Evolutionary conservation across 2,888 invertebrate species (phyloP).

Genomic region (Agyllia agylla): DNA sequence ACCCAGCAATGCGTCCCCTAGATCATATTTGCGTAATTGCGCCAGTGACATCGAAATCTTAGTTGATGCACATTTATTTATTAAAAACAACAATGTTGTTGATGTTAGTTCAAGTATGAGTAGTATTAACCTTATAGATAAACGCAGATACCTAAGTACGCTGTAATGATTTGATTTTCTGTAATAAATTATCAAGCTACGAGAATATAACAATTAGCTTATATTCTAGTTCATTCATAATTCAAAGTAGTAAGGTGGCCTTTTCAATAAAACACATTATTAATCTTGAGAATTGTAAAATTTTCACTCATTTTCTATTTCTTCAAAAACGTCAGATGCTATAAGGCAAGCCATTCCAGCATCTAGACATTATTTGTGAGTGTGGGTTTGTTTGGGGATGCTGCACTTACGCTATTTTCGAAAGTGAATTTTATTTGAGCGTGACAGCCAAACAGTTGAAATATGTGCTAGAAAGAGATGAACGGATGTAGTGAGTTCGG

Average conservation of each 20-base stretch:
- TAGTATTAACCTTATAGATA: constrained; percentile 83
- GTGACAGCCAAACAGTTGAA: constrained; percentile 76
- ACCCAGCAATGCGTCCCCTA: constrained; percentile 83
- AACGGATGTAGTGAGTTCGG: constrained; percentile 85
- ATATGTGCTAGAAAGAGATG: constrained; percentile 82
- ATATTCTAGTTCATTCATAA: neutral
- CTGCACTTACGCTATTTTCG: constrained; percentile 83
- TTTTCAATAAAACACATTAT: neutral
- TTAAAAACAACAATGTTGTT: constrained; percentile 81
- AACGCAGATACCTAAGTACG: constrained; percentile 71
- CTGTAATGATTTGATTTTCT: constrained; percentile 5
- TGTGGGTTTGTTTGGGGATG: constrained; percentile 84
- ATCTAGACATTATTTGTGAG: constrained; percentile 81
- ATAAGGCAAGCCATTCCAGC: constrained; percentile 64
- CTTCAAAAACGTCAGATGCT: constrained; percentile 30
- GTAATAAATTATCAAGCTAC: neutral
- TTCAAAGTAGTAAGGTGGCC: neutral
- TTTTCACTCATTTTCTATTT: neutral
- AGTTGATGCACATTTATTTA: constrained; percentile 53
- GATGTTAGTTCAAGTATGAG: constrained; percentile 73
- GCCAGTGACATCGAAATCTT: constrained; percentile 81
- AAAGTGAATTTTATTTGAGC: constrained; percentile 84
- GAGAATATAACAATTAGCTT: neutral
- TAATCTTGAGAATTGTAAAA: neutral
- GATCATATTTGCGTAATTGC: constrained; percentile 85